These are phyloP conservation scores for Brachionus manjavacas DNA, from an alignment of 1,140 invertebrate species.

Conservation along the genomic window DNA sequence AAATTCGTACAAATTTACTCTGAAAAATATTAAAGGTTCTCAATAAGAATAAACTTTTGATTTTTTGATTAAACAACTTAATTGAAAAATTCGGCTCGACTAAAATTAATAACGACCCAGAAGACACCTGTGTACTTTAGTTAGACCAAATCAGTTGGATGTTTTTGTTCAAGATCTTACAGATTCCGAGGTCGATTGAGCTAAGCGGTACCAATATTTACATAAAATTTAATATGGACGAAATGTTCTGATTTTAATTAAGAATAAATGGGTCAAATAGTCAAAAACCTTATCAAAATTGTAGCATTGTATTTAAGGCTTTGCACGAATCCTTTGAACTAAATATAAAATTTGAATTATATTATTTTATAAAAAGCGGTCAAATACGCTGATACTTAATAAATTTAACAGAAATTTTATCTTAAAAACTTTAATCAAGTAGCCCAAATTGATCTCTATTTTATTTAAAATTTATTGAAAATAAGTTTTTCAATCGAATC, in stretches of 20 bases:
- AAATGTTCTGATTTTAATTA: not conserved
- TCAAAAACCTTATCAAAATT: not conserved
- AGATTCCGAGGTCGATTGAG: not conserved
- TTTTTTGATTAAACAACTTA: not conserved
- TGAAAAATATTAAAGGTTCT: not conserved
- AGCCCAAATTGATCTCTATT: not conserved
- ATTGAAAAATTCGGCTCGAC: not conserved
- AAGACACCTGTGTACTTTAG: not conserved
- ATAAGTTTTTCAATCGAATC: not conserved
- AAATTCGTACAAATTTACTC: not conserved
- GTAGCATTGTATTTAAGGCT: not conserved
- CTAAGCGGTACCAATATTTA: not conserved
- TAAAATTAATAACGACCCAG: not conserved
- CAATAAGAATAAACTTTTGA: not conserved
- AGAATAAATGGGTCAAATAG: not conserved
- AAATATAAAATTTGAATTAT: not conserved
- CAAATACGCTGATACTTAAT: not conserved
- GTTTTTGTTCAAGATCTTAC: not conserved
- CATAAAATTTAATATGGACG: not conserved
- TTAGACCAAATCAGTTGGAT: not conserved
- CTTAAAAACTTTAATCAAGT: not conserved
- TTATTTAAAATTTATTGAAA: not conserved
- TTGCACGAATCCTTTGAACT: not conserved
- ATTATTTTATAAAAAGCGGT: not conserved
- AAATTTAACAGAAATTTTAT: not conserved